Conservation (phyloP, 1,140 invertebrate genomes). For the Oncopeltus fasciatus region DNA sequence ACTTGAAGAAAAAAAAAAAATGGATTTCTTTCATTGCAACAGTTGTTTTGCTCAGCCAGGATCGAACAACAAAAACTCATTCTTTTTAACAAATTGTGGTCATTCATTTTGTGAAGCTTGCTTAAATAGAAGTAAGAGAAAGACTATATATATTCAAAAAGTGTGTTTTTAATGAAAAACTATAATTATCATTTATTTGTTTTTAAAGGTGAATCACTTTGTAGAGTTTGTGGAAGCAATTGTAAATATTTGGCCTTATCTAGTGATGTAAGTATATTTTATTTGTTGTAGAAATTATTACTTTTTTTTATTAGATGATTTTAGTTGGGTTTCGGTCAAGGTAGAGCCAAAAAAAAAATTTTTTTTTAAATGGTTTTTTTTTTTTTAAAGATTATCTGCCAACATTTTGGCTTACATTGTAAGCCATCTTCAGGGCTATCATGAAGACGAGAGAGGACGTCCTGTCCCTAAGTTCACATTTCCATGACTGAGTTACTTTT, state of each 20-base stretch:
- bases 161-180: too few species aligned
- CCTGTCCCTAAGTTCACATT: too few species aligned
- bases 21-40: conserved; percentile 20
- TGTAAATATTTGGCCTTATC: conserved; percentile 10
- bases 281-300: not conserved
- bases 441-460: too few species aligned
- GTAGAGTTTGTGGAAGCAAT: conserved; percentile 2
- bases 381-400: too few species aligned
- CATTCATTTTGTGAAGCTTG: conserved; percentile 16
- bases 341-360: too few species aligned
- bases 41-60: conserved; percentile 12
- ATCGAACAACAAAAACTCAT: conserved; percentile 1
- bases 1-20: not conserved
- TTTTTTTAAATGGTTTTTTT: too few species aligned
- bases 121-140: conserved; percentile 6
- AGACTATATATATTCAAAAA: not conserved
- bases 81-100: conserved; percentile 14
- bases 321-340: too few species aligned
- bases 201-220: not conserved
- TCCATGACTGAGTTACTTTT: too few species aligned
- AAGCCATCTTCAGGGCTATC: too few species aligned
- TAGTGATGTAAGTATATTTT: conserved; percentile 10
- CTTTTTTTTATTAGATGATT: too few species aligned
- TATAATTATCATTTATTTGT: not conserved
- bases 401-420: too few species aligned